Evolutionary conservation across 2,888 invertebrate genomes (phyloP).

Genomic region (Agrotis segetum): DNA sequence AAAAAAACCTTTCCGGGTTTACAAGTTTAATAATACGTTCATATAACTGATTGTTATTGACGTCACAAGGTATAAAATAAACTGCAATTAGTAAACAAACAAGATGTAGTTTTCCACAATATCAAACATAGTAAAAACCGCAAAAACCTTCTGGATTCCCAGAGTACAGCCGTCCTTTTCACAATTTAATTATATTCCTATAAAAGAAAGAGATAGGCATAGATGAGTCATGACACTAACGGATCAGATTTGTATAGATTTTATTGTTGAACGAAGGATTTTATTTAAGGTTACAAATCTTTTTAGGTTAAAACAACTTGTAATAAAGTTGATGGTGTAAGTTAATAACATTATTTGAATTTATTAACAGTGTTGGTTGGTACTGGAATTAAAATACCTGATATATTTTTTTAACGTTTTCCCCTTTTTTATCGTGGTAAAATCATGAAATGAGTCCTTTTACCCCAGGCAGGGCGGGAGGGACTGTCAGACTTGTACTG

Average conservation of each 20-base stretch:
- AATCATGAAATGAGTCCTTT: no score
- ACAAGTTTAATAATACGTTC: not conserved
- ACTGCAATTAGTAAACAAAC: conserved; percentile 23
- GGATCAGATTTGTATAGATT: not conserved
- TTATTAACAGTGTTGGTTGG: no score
- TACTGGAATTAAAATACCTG: no score
- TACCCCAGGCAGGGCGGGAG: no score
- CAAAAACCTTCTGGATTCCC: conserved; percentile 53
- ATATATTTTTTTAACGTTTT: no score
- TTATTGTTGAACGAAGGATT: conserved; percentile 35
- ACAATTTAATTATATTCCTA: not conserved
- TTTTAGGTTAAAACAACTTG: conserved; percentile 46
- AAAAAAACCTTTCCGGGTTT: not conserved
- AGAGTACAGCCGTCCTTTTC: not conserved
- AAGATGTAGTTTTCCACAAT: conserved; percentile 10
- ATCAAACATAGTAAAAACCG: conserved; percentile 42
- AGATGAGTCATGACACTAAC: conserved; percentile 27
- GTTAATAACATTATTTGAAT: no score
- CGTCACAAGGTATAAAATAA: not conserved
- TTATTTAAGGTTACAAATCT: conserved; percentile 2
- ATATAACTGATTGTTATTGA: not conserved
- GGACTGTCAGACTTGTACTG: no score
- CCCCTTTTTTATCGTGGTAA: no score
- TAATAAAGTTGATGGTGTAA: conserved; percentile 5
- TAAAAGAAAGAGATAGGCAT: conserved; percentile 11